Evolutionary conservation across 2,888 invertebrate genomes (phyloP), one percentile per base, ranked within the genome.

Genomic region (Xestia xanthographa): DNA sequence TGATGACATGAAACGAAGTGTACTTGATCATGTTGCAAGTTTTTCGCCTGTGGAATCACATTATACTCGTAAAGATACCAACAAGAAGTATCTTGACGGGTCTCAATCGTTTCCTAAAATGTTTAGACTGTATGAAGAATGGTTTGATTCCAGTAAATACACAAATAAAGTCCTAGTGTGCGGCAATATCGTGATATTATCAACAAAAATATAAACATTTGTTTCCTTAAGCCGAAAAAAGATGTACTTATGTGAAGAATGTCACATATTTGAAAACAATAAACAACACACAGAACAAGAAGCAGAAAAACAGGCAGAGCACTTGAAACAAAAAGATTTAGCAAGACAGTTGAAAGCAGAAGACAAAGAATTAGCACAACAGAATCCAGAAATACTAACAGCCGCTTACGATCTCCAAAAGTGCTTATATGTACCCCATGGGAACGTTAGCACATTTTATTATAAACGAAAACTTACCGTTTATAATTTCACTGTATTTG

Each of bases 191-290:
- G 56, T 56, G 14, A 56, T 56, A 56, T 56, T 56, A 56, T 56
- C 56, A 56, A 56, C 56, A 56, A 29, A 26, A 29, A 56, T 14
- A 14, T 56, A 56, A 60, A 38, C 22, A 60, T 60, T 34, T 20
- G 20, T 60, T 60, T 34, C 60, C 60, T 34, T 8, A 60, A 60
- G 34, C 60, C 60, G 34, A 60, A 60, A 60, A 60, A 34, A 60
- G 34, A 60, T 34, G 48, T 66, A 20, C n/a, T n/a, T n/a, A n/a
- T 66, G 66, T 66, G 66, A 66, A 66, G 66, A 66, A 66, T 66
- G 66, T 66, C 66, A 66, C 66, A 66, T 48, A 66, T 66, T 66
- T 66, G 66, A 66, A 48, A 66, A 66, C 66, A 66, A 66, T 66
- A 66, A 66, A 66, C 66, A 48, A 41, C 41, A 34, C 34, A 34